Conservation (phyloP, 2,888 invertebrate genomes). For the Chrysomela aeneicollis region DNA sequence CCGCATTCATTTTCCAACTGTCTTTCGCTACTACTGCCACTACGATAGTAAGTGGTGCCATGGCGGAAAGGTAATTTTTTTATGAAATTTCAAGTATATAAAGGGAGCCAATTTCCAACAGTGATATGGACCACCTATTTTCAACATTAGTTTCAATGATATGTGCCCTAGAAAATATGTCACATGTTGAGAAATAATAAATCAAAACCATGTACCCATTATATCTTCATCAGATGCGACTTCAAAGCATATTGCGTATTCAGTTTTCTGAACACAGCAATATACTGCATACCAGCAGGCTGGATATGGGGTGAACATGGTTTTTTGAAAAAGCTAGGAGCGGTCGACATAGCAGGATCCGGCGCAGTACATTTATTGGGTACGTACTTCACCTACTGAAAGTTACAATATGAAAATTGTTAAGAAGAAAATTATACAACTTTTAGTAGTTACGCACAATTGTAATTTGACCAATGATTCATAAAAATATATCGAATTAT, state of each 20-base stretch:
- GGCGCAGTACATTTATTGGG: conserved; percentile 92
- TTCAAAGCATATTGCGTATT: conserved; percentile 92
- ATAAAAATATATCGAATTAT: too few species aligned
- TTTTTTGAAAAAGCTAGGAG: conserved; percentile 83
- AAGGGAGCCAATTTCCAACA: background rate
- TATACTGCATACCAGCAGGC: conserved; percentile 92
- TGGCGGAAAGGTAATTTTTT: conserved; percentile 82
- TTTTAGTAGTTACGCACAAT: too few species aligned
- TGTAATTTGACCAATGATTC: too few species aligned
- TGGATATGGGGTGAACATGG: conserved; percentile 94
- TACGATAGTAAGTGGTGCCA: conserved; percentile 92
- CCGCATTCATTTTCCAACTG: conserved; percentile 89
- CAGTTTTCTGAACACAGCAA: conserved; percentile 86
- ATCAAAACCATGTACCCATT: too few species aligned
- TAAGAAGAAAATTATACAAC: background rate
- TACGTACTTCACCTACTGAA: conserved; percentile 32
- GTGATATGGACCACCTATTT: too few species aligned
- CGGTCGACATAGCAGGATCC: conserved; percentile 92
- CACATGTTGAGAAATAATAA: too few species aligned
- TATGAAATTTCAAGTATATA: background rate
- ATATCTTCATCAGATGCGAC: conserved; percentile 75
- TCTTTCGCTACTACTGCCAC: conserved; percentile 91
- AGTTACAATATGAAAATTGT: background rate
- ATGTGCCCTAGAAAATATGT: too few species aligned
- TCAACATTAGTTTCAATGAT: too few species aligned